phyloP scores from a whole-genome alignment of 2,113 vertebrate genomes.

The Drymodes brunneopygia region DNA sequence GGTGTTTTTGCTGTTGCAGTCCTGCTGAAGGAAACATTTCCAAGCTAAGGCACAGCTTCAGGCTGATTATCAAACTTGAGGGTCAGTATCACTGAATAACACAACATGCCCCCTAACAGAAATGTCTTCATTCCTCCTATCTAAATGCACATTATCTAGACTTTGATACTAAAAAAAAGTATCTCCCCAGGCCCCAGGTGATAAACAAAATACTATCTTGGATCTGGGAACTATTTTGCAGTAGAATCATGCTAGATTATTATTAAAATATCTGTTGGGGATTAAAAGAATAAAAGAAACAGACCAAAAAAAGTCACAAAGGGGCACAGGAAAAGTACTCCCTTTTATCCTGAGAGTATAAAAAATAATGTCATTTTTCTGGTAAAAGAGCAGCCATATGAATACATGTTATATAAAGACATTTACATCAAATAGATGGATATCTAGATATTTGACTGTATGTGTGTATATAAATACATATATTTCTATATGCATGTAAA shows the following conservation, averaged over 20 bases:
- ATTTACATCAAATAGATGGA: neutral
- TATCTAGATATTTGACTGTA: neutral
- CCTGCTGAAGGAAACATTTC: neutral
- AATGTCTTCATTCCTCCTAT: neutral
- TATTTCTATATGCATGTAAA: neutral
- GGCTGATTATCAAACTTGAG: neutral
- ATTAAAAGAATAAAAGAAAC: neutral
- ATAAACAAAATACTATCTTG: neutral
- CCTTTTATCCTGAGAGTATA: neutral
- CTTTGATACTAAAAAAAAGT: neutral
- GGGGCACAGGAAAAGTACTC: neutral
- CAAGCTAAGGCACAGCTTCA: neutral
- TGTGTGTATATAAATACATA: neutral
- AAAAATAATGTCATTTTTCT: neutral
- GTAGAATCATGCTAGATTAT: neutral
- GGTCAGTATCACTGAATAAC: neutral
- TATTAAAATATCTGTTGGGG: neutral
- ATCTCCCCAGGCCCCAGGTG: neutral
- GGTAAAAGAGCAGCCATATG: neutral
- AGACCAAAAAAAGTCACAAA: neutral
- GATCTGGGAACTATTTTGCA: neutral
- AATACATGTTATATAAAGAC: neutral
- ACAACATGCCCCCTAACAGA: neutral
- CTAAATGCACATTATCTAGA: neutral
- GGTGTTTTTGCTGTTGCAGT: neutral